phyloP scores from a whole-genome alignment of 2,797 vertebrate genomes.

The Triplophysa yarkandensis region DNA sequence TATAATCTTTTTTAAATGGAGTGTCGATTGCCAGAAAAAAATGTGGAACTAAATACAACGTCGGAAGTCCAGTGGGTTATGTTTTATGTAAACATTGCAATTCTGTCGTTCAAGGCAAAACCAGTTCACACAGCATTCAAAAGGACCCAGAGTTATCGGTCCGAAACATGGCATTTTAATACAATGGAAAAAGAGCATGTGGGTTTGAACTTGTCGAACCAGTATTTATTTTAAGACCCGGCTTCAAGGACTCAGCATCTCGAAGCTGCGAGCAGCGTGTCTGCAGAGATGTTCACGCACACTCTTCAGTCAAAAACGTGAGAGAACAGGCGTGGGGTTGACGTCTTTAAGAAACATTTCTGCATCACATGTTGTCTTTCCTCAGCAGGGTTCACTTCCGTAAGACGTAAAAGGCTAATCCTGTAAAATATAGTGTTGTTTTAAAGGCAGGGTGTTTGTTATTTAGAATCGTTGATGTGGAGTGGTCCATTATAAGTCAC shows the following conservation, averaged over 20 bases:
- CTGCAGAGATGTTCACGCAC: conserved; percentile 41
- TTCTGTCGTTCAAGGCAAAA: conserved; percentile 10
- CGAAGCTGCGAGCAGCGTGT: conserved; percentile 15
- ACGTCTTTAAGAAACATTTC: background rate
- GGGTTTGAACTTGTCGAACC: conserved; percentile 63
- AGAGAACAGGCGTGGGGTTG: background rate
- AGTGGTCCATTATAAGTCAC: conserved; percentile 38
- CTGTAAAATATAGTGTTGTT: conserved; percentile 37
- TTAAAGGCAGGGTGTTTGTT: conserved; percentile 40
- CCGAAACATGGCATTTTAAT: background rate
- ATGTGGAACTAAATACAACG: conserved; percentile 55
- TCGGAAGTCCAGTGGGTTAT: conserved; percentile 60
- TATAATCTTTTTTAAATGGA: conserved; percentile 66
- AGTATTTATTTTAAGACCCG: conserved; percentile 53
- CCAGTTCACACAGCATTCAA: background rate
- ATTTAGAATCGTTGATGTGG: conserved; percentile 31
- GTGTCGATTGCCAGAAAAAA: conserved; percentile 66
- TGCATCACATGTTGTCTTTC: conserved; percentile 27
- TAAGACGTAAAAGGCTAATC: conserved; percentile 24
- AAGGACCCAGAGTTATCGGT: background rate
- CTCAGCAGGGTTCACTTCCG: conserved; percentile 13
- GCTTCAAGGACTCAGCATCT: conserved; percentile 33
- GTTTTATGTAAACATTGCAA: conserved; percentile 22
- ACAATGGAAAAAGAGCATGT: conserved; percentile 33
- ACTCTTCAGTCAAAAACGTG: conserved; percentile 31